A percentile compares a stretch with the other conserved stretches of the same genome.
These are phyloP conservation scores for Falco biarmicus DNA, from an alignment of 2,797 vertebrate species.

Conservation along the genomic window DNA sequence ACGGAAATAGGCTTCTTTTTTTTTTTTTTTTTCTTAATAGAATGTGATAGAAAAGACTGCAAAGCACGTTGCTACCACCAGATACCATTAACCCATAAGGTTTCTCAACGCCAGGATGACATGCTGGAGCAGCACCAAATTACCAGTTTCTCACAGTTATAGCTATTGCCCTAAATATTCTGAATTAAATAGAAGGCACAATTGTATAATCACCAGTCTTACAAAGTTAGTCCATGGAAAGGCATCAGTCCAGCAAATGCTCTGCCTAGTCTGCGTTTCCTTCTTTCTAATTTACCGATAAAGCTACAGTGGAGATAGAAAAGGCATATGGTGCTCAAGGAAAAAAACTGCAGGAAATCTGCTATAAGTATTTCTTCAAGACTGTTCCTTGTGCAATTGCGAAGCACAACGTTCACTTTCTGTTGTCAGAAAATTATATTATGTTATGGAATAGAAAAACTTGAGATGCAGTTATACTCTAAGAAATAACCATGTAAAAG, in stretches of 20 bases:
- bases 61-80: not conserved
- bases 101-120: not conserved
- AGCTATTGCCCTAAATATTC: not conserved
- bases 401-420: not conserved
- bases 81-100: not conserved
- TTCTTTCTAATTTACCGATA: not conserved
- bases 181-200: not conserved
- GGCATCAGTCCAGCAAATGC: not conserved
- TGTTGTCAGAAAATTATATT: not conserved
- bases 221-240: not conserved
- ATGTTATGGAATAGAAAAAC: not conserved
- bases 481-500: not conserved
- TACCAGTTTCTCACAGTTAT: not conserved
- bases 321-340: fast-evolving
- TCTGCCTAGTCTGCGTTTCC: not conserved
- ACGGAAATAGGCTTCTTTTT: not conserved
- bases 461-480: not conserved
- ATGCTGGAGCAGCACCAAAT: not conserved
- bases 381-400: not conserved
- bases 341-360: not conserved
- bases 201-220: not conserved
- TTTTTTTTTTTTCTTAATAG: not conserved
- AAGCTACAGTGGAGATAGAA: not conserved
- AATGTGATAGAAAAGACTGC: not conserved
- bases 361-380: not conserved